Base-by-base conservation (phyloP, 2,888 invertebrate species). In the Beris morrisii region DNA sequence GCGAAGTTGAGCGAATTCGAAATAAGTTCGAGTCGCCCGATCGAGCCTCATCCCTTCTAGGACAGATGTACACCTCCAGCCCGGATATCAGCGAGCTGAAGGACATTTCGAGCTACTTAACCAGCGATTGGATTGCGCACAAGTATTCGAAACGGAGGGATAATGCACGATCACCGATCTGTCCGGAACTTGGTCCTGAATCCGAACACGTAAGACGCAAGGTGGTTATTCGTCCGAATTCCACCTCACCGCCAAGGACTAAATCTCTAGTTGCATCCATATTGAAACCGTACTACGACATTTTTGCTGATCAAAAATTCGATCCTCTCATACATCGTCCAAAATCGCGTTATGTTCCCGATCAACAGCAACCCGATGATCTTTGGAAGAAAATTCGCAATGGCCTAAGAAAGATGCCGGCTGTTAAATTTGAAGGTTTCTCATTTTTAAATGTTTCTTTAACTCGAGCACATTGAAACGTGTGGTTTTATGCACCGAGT, bases 101-200 rank as follows among this genome's bases (percentile, higher is more conserved):
- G 9, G 90, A 91, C 73, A 89, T 92, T 59, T 88, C 91, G 0
- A 90, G 91, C 0, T 92, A 92, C 78, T 79, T 93, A 69, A 86
- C 88, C 0, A 92, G 90, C 2, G 84, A 88, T 6, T 93, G 93
- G 92, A 85, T 89, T 45, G 92, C 93, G 0, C 93, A 93, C 77
- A 86, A 85, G 72, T 91, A 87, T 76, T 92, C 92, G 0, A 88
- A 83, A 72, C 84, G 84, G 2, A 85, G 85, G 66, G 89, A 89
- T 73, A 90, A 90, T 74, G 85, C 87, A n/a, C 83, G 86, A 57
- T 86, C 89, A 3, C 74, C 89, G 52, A 85, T 85, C 1, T 81
- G 84, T 5, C 84, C 85, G 2, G 81, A 82, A 53, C 73, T 76
- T 59, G 73, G 76, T 7, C 70, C 74, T 1, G 71, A 73, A 66